Evolutionary conservation across 2,888 invertebrate genomes (phyloP), one percentile per base, ranked within the genome.

Genomic region (Chrysolina americana): DNA sequence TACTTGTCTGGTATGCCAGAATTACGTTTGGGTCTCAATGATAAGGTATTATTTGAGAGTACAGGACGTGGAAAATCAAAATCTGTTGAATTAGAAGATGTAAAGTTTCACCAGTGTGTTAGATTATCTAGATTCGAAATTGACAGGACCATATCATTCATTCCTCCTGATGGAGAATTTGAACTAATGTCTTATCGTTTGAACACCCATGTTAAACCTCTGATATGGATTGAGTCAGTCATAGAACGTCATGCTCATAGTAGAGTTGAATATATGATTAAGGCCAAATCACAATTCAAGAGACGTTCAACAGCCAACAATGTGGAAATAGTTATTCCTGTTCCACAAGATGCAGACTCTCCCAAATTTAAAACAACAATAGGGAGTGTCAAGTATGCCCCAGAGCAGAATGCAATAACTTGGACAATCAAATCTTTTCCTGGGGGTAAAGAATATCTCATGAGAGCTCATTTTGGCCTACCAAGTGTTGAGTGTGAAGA

Each of bases 1-100:
- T 99, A 98, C 87, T 89, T 99, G 47, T 97, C 98, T 9, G 99
- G 99, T 11, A 99, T 99, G 99, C 99, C 99, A 0, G 99, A 99
- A 87, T 88, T 99, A 70, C 92, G 99, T 64, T 91, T 99, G 28
- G 99, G 99, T 0, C 90, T 99, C 1, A 99, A 99, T 88, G 99
- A 99, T 87, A 99, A 99, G 89, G 96, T 99, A 4, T 89, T 99
- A 1, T 99, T 99, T 89, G 98, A 99, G 88, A 97, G 97, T 81
- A 98, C 98, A 0, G 99, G 99, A 2, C 91, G 98, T 79, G 98
- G 98, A 0, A 98, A 98, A 88, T 98, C 97, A 19, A 99, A 99
- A 87, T 98, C 98, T 21, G 99, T 99, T 0, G 99, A 99, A 87
- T 87, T 99, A 76, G 99, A 99, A 88, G 99, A 99, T 89, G 98